A percentile compares a stretch with the other conserved stretches of the same genome.
These are phyloP conservation scores for Callipepla californica DNA, from an alignment of 2,113 vertebrate genomes.

Conservation along the genomic window DNA sequence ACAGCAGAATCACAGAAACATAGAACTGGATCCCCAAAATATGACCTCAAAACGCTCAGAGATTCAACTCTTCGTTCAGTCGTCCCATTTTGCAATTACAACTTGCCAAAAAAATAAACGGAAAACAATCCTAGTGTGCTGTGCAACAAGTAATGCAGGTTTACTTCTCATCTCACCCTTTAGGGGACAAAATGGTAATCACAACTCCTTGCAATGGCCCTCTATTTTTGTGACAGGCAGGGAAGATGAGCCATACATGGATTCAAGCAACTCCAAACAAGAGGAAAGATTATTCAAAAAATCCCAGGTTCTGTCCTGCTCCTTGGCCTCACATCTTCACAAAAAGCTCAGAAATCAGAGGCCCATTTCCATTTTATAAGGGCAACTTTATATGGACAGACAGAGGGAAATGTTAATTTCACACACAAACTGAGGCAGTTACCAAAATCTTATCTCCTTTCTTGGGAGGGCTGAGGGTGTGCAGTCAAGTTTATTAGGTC, in stretches of 20 bases:
- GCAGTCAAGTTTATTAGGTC: background rate
- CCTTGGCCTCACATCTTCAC: background rate
- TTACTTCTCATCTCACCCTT: background rate
- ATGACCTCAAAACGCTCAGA: too few species aligned
- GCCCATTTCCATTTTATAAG: background rate
- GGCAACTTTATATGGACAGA: background rate
- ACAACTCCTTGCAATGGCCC: background rate
- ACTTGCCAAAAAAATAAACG: background rate
- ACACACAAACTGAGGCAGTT: background rate
- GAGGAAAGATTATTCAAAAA: background rate
- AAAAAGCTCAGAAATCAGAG: background rate
- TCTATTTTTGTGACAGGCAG: background rate
- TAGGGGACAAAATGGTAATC: background rate
- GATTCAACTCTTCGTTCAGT: background rate
- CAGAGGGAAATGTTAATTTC: background rate
- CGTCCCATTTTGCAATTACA: background rate
- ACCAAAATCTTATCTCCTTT: background rate
- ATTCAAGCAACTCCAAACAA: background rate
- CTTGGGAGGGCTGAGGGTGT: background rate
- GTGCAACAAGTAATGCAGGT: background rate
- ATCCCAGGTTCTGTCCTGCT: background rate
- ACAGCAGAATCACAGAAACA: too few species aligned
- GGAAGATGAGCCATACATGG: background rate
- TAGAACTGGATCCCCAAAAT: background rate
- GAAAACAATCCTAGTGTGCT: background rate